Conservation (phyloP, 2,888 invertebrate species). For the Octodonta nipae region DNA sequence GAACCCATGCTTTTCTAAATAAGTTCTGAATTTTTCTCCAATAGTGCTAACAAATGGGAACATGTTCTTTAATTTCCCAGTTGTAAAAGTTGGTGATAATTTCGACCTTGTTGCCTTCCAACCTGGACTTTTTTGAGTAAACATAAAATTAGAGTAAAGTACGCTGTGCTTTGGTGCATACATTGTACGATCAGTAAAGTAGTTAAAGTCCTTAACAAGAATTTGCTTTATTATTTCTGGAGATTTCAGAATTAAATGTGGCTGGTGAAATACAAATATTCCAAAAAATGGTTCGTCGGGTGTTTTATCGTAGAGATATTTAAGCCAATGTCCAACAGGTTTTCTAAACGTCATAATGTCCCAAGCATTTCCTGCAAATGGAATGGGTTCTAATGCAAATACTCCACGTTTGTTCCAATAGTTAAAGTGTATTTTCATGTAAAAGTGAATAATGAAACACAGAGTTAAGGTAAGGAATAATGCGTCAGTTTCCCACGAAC, state of each 20-base stretch:
- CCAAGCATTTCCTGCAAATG: constrained; percentile 13
- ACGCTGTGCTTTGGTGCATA: constrained; percentile 33
- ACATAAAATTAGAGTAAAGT: constrained; percentile 32
- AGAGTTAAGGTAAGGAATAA: constrained; percentile 5
- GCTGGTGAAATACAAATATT: constrained; percentile 38
- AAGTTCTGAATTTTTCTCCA: constrained; percentile 4
- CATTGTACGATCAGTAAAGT: constrained; percentile 32
- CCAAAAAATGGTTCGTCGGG: constrained; percentile 33
- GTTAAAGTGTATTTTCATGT: constrained; percentile 11
- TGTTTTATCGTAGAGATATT: constrained; percentile 7
- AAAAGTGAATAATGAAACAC: constrained; percentile 10
- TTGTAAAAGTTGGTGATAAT: constrained; percentile 42
- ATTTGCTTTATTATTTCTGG: too few species aligned
- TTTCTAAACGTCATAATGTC: constrained; percentile 7
- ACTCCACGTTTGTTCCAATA: constrained; percentile 14
- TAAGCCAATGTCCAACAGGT: constrained; percentile 9
- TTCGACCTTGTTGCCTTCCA: constrained; percentile 43
- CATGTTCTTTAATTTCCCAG: constrained; percentile 43
- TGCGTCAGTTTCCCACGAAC: constrained; percentile 20
- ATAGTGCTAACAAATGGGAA: constrained; percentile 20
- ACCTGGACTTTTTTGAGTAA: constrained; percentile 36
- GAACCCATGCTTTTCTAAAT: constrained; percentile 7
- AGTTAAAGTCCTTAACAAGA: constrained; percentile 37
- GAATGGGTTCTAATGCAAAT: constrained; percentile 10
- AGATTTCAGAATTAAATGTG: constrained; percentile 35